Percentiles rank a stretch among this genome's conserved stretches.
Conservation (phyloP, 1,140 invertebrate species). For the Hylaeus volcanicus region DNA sequence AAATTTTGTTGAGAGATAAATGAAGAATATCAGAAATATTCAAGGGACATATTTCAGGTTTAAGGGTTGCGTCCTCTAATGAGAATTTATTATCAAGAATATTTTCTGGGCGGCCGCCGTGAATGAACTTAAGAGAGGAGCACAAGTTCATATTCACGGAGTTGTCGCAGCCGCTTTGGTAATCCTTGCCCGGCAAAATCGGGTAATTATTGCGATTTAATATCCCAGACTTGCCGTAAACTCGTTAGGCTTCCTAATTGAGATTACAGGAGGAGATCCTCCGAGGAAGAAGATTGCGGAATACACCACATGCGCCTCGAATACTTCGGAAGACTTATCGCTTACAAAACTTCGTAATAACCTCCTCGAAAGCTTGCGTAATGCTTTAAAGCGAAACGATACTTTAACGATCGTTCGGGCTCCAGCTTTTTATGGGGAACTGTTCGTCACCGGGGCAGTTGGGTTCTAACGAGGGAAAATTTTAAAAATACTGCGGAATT, state of each 20-base stretch:
- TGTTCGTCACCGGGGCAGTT: not conserved
- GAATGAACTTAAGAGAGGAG: not conserved
- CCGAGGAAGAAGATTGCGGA: constrained; percentile 43
- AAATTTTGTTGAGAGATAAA: too few relatives aligned
- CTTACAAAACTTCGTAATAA: constrained; percentile 51
- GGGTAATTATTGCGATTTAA: constrained; percentile 49
- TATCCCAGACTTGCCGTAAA: constrained; percentile 45
- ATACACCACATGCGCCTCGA: constrained; percentile 40
- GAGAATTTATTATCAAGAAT: not conserved
- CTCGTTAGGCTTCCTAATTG: constrained; percentile 52
- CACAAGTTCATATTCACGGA: constrained; percentile 22
- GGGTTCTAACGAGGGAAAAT: not conserved
- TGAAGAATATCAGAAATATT: too few relatives aligned
- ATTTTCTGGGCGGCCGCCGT: not conserved
- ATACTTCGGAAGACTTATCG: constrained; percentile 46
- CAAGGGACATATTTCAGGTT: not conserved
- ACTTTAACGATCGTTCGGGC: constrained; percentile 37
- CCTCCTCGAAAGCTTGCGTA: constrained; percentile 40
- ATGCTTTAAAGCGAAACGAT: constrained; percentile 42
- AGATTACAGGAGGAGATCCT: constrained; percentile 45
- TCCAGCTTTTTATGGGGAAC: constrained; percentile 8
- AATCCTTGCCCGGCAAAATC: constrained; percentile 33
- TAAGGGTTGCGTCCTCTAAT: not conserved
- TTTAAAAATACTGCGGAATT: not conserved
- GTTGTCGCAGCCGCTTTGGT: constrained; percentile 35